Conservation (phyloP, 2,113 vertebrate species). For the Dendrocopos noguchii region DNA sequence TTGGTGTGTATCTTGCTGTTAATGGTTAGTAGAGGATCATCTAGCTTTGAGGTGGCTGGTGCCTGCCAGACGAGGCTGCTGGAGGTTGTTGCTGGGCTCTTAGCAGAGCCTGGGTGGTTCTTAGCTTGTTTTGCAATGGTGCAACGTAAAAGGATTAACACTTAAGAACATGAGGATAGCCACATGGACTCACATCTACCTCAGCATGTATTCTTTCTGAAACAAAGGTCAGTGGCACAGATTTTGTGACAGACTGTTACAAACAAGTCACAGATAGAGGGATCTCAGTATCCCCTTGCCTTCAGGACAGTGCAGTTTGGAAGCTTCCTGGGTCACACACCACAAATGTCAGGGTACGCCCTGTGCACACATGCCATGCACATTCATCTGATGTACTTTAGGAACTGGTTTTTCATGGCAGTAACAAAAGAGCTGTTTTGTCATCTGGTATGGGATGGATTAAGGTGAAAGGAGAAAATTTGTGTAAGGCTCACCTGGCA, state of each 20-base stretch:
- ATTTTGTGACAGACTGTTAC: neutral
- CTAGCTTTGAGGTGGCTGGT: neutral
- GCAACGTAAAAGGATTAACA: neutral
- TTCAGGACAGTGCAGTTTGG: neutral
- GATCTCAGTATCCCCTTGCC: accelerated
- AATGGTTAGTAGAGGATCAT: neutral
- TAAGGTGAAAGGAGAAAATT: neutral
- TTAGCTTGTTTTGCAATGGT: neutral
- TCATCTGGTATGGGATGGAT: neutral
- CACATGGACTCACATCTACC: neutral
- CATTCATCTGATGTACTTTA: neutral
- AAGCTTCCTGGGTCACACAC: neutral
- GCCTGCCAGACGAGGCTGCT: neutral
- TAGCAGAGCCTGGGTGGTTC: neutral
- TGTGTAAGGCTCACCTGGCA: neutral
- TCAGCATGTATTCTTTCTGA: neutral
- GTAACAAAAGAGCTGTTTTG: neutral
- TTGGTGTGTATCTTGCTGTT: neutral
- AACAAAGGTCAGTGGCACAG: neutral
- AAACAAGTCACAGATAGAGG: neutral
- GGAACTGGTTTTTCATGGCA: neutral
- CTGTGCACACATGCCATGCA: neutral
- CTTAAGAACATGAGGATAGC: neutral
- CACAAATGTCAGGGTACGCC: neutral
- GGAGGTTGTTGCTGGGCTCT: neutral